Base-by-base conservation (phyloP, 2,888 invertebrate species). In the Netelia virgata region DNA sequence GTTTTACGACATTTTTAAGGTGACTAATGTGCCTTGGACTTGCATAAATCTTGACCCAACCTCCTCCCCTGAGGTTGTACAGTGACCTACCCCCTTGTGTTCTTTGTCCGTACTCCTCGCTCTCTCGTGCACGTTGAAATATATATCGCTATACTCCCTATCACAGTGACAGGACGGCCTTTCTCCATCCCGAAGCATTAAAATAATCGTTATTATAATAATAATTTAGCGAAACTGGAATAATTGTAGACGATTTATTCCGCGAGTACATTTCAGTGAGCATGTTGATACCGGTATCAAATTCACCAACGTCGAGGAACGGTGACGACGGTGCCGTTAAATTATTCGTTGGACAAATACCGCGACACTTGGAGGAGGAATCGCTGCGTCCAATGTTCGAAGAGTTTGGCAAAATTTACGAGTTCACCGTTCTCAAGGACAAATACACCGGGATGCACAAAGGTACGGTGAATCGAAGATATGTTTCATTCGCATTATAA, bases 391-490 rank as follows among this genome's bases (percentile, higher is more conserved):
- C 98, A 50, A 96, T 98, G 95, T 98, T 98, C 93, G 98, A 98
- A 94, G 97, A 97, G 94, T 98, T 97, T 91, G 98, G 98, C 78
- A 97, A 97, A 94, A 98, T 98, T 92, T 98, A 98, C 94, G 98
- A 98, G 95, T 96, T 98, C 92, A 98, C 98, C 86, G 97, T 98
- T 83, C 96, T 98, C 89, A 98, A 98, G 95, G 98, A 98, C 94
- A 97, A 98, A 93, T 97, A 97, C 95, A 98, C 98, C 82, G 98
- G 98, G 87, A 97, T 98, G 96, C 98, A 98, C 94, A 98, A 98
- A 96, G 98, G 98, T 97, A 92, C 72, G 28, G 43, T 64, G 20
- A 55, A 1, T 3, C 47, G 47, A 14, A 14, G 0, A 14, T 47
- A 47, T 10, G 3, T 47, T 47, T 10, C 10, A 47, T 47, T 47